Conservation (phyloP, 2,888 invertebrate genomes). For the Apamea monoglypha region DNA sequence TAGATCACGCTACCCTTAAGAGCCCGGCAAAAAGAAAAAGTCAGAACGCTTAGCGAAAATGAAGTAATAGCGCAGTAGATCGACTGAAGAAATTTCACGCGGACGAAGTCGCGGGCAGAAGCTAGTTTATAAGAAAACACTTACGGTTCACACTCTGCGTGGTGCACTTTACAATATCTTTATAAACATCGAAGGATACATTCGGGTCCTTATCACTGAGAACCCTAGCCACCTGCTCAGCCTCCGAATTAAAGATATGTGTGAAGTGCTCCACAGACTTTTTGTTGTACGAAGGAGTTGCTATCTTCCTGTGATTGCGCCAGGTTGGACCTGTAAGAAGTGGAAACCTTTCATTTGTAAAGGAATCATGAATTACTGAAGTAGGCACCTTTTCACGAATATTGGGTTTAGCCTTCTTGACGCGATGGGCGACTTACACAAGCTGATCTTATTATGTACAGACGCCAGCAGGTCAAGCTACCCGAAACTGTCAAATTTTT, state of each 20-base stretch:
- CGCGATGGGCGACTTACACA: neutral
- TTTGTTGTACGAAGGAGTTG: conserved; percentile 83
- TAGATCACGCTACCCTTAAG: neutral
- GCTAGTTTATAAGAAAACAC: conserved; percentile 58
- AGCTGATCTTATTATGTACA: neutral
- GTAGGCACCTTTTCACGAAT: neutral
- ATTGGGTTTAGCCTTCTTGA: neutral
- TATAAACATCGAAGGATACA: conserved; percentile 74
- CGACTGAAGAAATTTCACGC: no score
- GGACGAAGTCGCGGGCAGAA: neutral
- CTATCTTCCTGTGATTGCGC: conserved; percentile 81
- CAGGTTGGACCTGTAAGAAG: conserved; percentile 76
- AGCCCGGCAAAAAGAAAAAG: neutral
- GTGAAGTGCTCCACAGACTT: conserved; percentile 75
- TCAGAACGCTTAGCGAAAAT: neutral
- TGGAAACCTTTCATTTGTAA: conserved; percentile 13
- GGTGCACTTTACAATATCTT: conserved; percentile 77
- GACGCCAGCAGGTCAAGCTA: no score
- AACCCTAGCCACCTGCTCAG: conserved; percentile 67
- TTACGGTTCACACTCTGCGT: conserved; percentile 84
- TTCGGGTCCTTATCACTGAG: conserved; percentile 70
- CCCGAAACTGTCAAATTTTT: no score
- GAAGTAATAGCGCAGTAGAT: neutral
- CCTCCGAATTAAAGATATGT: conserved; percentile 77
- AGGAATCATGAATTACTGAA: neutral